Conservation (phyloP, 2,888 invertebrate genomes). For the Polyommatus iphigenia region DNA sequence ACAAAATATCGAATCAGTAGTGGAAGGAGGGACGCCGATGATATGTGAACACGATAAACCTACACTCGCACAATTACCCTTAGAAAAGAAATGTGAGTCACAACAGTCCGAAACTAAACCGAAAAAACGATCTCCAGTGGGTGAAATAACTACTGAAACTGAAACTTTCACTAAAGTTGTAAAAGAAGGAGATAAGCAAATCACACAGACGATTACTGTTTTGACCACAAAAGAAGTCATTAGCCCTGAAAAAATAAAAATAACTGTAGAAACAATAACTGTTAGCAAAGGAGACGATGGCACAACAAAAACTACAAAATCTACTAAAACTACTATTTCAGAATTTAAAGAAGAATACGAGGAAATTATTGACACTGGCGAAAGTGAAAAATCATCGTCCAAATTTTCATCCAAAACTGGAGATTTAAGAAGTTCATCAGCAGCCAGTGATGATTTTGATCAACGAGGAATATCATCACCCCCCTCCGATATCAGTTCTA, state of each 20-base stretch:
- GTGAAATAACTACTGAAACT: constrained; percentile 72
- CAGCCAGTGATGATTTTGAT: constrained; percentile 83
- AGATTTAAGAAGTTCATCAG: constrained; percentile 81
- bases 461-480: constrained; percentile 77
- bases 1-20: constrained; percentile 51
- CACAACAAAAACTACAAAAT: constrained; percentile 72
- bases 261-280: constrained; percentile 73
- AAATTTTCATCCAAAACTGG: constrained; percentile 73
- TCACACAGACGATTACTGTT: constrained; percentile 73
- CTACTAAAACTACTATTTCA: constrained; percentile 75
- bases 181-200: constrained; percentile 69
- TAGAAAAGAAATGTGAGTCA: constrained; percentile 48
- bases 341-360: constrained; percentile 74
- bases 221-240: constrained; percentile 74
- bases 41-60: constrained; percentile 51
- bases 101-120: constrained; percentile 51
- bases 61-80: constrained; percentile 49
- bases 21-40: neutral
- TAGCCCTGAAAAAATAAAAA: constrained; percentile 72
- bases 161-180: constrained; percentile 71
- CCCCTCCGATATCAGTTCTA: constrained; percentile 83
- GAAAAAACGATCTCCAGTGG: constrained; percentile 70
- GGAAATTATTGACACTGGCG: constrained; percentile 69
- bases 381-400: constrained; percentile 75
- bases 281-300: constrained; percentile 72